Conservation (phyloP, 2,113 vertebrate genomes). For the Mesoclemmys tuberculata region DNA sequence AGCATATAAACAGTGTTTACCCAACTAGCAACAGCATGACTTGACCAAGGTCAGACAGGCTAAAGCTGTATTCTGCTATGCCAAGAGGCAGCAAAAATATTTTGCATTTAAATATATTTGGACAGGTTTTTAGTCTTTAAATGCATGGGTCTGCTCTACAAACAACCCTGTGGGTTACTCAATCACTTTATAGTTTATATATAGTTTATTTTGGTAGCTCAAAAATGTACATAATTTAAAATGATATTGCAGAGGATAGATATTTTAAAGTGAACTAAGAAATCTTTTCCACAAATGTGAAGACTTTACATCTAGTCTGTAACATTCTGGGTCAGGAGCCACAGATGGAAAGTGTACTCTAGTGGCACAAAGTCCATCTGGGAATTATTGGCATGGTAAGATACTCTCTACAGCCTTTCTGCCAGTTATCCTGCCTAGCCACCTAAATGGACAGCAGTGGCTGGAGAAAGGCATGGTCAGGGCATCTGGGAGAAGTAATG, state of each 20-base stretch:
- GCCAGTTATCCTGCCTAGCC: background rate
- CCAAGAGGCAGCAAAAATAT: background rate
- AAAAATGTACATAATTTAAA: background rate
- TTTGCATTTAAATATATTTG: background rate
- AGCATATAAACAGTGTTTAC: background rate
- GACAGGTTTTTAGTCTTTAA: background rate
- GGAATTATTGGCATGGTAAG: background rate
- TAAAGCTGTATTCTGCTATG: background rate
- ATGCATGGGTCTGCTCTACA: background rate
- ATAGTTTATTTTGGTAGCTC: background rate
- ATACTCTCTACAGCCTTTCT: background rate
- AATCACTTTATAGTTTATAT: background rate
- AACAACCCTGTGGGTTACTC: background rate
- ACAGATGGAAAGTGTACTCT: background rate
- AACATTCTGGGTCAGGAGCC: background rate
- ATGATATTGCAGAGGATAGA: background rate
- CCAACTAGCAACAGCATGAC: slow-evolving; percentile 22
- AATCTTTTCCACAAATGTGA: background rate
- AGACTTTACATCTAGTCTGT: background rate
- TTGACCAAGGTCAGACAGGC: slow-evolving; percentile 11
- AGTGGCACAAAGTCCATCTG: background rate
- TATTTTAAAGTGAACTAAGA: background rate
- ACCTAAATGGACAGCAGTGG: background rate
- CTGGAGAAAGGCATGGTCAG: background rate
- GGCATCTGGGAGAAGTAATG: background rate